These are phyloP conservation scores for Pristionchus fissidentatus DNA, from an alignment of 2,888 invertebrate genomes.

Conservation along the genomic window DNA sequence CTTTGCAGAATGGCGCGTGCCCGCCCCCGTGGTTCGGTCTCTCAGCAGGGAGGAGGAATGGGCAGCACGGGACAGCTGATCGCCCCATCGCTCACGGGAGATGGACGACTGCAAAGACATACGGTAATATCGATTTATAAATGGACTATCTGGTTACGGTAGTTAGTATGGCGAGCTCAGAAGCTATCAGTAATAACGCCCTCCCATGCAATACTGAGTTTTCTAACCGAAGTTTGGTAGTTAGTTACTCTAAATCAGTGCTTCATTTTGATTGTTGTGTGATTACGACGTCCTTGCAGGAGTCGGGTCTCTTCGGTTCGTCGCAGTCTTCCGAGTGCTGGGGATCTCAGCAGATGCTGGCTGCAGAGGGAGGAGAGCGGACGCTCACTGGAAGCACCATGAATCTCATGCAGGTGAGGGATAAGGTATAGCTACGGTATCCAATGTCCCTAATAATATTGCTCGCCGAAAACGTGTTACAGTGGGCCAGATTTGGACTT, in stretches of 20 bases:
- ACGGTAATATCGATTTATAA: too few species aligned
- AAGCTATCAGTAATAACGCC: not conserved
- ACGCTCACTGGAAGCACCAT: constrained; percentile 60
- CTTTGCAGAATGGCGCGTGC: constrained; percentile 57
- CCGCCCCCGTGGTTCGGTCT: constrained; percentile 68
- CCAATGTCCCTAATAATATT: too few species aligned
- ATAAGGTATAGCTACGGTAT: too few species aligned
- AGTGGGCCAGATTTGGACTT: not conserved
- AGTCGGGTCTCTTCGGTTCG: not conserved
- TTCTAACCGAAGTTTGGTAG: not conserved
- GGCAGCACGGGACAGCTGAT: constrained; percentile 16
- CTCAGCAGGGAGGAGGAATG: constrained; percentile 45
- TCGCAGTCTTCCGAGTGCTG: not conserved
- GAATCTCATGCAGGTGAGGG: constrained; percentile 59
- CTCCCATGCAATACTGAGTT: not conserved
- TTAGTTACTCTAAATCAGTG: too few species aligned
- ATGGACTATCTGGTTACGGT: not conserved
- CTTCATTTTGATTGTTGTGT: not conserved
- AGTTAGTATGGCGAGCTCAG: not conserved
- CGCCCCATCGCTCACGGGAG: constrained; percentile 32
- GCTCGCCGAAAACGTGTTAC: too few species aligned
- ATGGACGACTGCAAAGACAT: constrained; percentile 47
- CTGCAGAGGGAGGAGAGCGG: constrained; percentile 24
- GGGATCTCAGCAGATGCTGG: constrained; percentile 45
- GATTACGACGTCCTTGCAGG: not conserved